Evolutionary conservation across 2,888 invertebrate genomes (phyloP).

Genomic region (Caenorhabditis panamensis): DNA sequence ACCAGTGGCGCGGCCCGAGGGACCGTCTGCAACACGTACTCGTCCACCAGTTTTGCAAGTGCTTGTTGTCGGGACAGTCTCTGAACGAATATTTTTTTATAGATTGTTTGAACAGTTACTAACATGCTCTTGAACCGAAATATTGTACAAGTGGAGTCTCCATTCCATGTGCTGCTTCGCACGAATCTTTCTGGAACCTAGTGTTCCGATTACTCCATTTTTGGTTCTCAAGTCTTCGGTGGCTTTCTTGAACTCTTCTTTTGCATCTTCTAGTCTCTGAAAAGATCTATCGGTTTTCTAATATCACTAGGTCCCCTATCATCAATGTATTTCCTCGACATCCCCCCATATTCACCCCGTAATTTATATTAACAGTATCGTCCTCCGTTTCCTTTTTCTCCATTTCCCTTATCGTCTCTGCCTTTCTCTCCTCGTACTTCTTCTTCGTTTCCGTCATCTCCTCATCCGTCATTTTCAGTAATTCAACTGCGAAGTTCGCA

Average conservation of each 20-base stretch:
- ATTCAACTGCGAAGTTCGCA: slow-evolving; percentile 35
- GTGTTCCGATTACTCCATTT: slow-evolving; percentile 42
- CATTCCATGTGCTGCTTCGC: slow-evolving; percentile 57
- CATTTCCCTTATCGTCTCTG: not conserved
- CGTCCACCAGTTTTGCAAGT: slow-evolving; percentile 19
- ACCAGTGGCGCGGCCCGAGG: slow-evolving; percentile 36
- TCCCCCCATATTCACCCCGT: no score
- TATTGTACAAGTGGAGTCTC: slow-evolving; percentile 39
- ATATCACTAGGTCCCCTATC: no score
- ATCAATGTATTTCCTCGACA: no score
- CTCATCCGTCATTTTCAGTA: slow-evolving; percentile 8
- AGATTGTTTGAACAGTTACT: not conserved
- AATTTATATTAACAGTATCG: slow-evolving; percentile 44
- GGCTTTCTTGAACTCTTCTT: slow-evolving; percentile 45
- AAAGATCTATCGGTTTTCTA: not conserved
- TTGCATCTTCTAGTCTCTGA: slow-evolving; percentile 26
- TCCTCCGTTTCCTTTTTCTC: slow-evolving; percentile 13
- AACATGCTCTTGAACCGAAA: slow-evolving; percentile 38
- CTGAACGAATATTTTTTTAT: slow-evolving; percentile 9
- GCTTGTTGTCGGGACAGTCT: slow-evolving; percentile 9
- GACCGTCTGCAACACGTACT: slow-evolving; percentile 13
- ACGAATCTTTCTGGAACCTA: slow-evolving; percentile 45
- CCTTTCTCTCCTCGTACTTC: slow-evolving; percentile 7
- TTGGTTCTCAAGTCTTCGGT: slow-evolving; percentile 22
- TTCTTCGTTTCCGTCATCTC: slow-evolving; percentile 3